Percentiles rank a stretch among this genome's conserved stretches.
phyloP scores from a whole-genome alignment of 1,140 invertebrate species.

The Plectus sambesii region DNA sequence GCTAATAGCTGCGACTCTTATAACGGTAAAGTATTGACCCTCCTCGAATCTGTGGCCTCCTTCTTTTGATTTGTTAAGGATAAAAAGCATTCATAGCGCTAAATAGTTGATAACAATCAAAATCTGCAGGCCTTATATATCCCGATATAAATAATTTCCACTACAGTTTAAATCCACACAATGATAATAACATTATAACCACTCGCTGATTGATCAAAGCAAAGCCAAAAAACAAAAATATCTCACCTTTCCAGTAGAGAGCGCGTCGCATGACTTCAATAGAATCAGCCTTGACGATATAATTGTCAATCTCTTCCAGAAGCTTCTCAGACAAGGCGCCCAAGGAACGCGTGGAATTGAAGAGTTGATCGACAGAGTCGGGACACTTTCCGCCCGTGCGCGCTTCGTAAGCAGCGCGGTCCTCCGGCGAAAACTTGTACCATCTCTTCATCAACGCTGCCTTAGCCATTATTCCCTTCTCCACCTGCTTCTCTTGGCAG shows the following conservation, averaged over 20 bases:
- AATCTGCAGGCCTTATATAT: too few relatives aligned
- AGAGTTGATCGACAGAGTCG: constrained; percentile 36
- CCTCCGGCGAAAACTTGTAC: constrained; percentile 16
- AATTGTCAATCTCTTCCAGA: constrained; percentile 30
- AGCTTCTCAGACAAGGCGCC: constrained; percentile 41
- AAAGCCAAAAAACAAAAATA: constrained; percentile 8
- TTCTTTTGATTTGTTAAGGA: too few relatives aligned
- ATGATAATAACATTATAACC: constrained; percentile 63
- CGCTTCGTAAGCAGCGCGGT: constrained; percentile 11
- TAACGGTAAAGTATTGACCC: too few relatives aligned
- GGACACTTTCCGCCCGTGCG: not conserved
- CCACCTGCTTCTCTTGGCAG: not conserved
- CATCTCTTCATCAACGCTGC: constrained; percentile 18
- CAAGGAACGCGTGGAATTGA: constrained; percentile 19
- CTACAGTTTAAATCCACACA: too few relatives aligned
- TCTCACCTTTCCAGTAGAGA: constrained; percentile 41
- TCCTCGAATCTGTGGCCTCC: too few relatives aligned
- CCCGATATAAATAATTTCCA: too few relatives aligned
- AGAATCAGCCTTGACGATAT: constrained; percentile 60
- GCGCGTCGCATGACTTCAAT: constrained; percentile 21
- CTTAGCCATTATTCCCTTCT: constrained; percentile 18
- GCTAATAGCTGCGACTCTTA: too few relatives aligned
- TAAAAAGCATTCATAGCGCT: too few relatives aligned
- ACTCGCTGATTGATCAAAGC: constrained; percentile 62
- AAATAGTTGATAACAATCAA: too few relatives aligned